These are phyloP conservation scores for Brachionichthys hirsutus DNA, from an alignment of 2,113 vertebrate genomes.

Conservation along the genomic window DNA sequence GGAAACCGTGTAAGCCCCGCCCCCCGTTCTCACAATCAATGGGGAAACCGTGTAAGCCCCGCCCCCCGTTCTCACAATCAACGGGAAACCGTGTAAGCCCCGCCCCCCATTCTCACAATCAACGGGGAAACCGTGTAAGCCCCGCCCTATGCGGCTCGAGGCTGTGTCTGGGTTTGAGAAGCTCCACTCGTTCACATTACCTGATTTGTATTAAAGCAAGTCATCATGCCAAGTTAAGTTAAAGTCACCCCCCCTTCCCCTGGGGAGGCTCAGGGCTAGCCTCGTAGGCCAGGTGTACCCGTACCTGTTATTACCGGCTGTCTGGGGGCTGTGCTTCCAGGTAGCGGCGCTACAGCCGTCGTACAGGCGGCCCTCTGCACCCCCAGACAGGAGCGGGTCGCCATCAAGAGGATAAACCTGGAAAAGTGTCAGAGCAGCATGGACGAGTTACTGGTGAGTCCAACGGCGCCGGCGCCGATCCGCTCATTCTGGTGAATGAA, in stretches of 20 bases:
- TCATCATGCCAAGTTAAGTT: background rate
- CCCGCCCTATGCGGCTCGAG: slow-evolving; percentile 27
- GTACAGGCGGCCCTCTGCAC: slow-evolving; percentile 96
- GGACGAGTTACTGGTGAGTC: slow-evolving; percentile 96
- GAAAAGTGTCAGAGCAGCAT: slow-evolving; percentile 99
- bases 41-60: no score
- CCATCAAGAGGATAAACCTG: slow-evolving; percentile 99
- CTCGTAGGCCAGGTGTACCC: no score
- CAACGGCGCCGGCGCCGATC: no score
- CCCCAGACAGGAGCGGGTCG: slow-evolving; percentile 95
- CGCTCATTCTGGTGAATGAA: no score
- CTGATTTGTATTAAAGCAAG: slow-evolving; percentile 30
- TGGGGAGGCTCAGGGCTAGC: no score
- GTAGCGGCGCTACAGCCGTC: slow-evolving; percentile 96
- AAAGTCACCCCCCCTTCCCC: no score
- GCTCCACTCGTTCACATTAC: slow-evolving; percentile 21
- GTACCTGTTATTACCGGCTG: slow-evolving; percentile 30
- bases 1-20: slow-evolving; percentile 34
- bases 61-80: slow-evolving; percentile 43
- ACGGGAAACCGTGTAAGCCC: slow-evolving; percentile 30
- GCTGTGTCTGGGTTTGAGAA: slow-evolving; percentile 34
- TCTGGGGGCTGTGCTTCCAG: slow-evolving; percentile 77
- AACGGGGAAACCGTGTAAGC: no score
- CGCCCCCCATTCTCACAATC: no score
- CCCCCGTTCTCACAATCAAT: no score